These are phyloP conservation scores for Mellilla xanthometata DNA, from an alignment of 2,888 invertebrate species.

Conservation along the genomic window DNA sequence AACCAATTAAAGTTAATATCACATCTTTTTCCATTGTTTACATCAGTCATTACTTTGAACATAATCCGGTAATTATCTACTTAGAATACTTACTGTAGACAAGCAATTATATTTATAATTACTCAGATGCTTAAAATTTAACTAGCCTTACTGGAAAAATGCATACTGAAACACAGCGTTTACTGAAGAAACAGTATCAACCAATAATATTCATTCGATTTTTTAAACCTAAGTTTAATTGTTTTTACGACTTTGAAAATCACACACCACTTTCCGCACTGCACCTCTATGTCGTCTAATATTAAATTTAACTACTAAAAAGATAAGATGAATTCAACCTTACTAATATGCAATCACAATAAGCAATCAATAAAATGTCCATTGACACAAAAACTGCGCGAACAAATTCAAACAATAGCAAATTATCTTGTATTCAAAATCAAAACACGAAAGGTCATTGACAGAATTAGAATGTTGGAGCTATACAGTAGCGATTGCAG, in stretches of 20 bases:
- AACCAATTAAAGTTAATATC: constrained; percentile 9
- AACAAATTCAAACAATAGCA: constrained; percentile 23
- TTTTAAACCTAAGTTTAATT: too few species aligned
- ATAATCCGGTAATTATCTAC: constrained; percentile 1
- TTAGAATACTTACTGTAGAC: neutral
- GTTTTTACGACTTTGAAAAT: too few species aligned
- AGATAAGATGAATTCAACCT: too few species aligned
- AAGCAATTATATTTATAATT: neutral
- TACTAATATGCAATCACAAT: constrained; percentile 13
- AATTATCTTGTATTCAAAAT: constrained; percentile 29
- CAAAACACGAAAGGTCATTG: constrained; percentile 35
- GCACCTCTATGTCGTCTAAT: too few species aligned
- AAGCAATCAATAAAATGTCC: constrained; percentile 21
- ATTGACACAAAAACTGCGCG: constrained; percentile 13
- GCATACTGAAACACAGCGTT: too few species aligned
- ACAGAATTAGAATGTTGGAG: constrained; percentile 30
- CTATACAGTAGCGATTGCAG: neutral
- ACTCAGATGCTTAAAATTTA: too few species aligned
- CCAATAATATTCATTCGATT: too few species aligned
- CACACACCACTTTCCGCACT: too few species aligned
- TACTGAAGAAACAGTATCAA: too few species aligned
- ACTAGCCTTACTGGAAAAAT: too few species aligned
- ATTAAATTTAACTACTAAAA: too few species aligned
- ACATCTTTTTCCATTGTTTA: constrained; percentile 4
- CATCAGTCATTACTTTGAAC: neutral